Percentiles rank a stretch among this genome's conserved stretches.
Conservation (phyloP, 2,797 vertebrate genomes). For the Siniperca undulata region DNA sequence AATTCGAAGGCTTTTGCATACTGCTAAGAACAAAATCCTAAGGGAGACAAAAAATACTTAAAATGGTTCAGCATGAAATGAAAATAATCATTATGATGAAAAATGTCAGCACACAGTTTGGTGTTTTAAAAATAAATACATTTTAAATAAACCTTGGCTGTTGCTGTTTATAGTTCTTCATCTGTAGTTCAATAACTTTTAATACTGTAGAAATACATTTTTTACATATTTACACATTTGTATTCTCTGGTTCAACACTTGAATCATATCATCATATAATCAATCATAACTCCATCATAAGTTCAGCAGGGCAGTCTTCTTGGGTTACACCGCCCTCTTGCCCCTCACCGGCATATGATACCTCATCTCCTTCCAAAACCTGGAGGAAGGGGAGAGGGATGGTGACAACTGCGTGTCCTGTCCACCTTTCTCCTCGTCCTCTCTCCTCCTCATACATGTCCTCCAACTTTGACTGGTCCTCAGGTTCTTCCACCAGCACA, state of each 20-base stretch:
- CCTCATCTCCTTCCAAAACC: constrained; percentile 93
- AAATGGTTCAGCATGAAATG: background rate
- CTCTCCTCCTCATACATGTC: constrained; percentile 46
- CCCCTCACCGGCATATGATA: constrained; percentile 91
- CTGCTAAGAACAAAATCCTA: background rate
- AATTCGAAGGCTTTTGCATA: background rate
- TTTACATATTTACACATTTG: constrained; percentile 48
- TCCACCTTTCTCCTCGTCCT: constrained; percentile 27
- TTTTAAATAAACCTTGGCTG: background rate
- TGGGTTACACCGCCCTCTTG: constrained; percentile 62
- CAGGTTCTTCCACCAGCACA: constrained; percentile 84
- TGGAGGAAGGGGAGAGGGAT: constrained; percentile 77
- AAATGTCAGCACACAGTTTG: background rate
- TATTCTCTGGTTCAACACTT: no score
- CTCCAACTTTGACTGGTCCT: constrained; percentile 28
- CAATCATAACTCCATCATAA: constrained; percentile 24
- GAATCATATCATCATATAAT: background rate
- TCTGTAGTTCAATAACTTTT: background rate
- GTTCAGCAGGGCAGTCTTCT: constrained; percentile 59
- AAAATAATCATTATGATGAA: background rate
- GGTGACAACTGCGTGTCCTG: constrained; percentile 29
- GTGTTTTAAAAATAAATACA: background rate
- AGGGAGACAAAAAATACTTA: background rate
- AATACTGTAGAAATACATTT: background rate
- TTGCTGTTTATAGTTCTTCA: constrained; percentile 6